A percentile compares a stretch with the other conserved stretches of the same genome.
Evolutionary conservation across 2,797 vertebrate species (phyloP).

Genomic region (Ptychobarbus kaznakovi): DNA sequence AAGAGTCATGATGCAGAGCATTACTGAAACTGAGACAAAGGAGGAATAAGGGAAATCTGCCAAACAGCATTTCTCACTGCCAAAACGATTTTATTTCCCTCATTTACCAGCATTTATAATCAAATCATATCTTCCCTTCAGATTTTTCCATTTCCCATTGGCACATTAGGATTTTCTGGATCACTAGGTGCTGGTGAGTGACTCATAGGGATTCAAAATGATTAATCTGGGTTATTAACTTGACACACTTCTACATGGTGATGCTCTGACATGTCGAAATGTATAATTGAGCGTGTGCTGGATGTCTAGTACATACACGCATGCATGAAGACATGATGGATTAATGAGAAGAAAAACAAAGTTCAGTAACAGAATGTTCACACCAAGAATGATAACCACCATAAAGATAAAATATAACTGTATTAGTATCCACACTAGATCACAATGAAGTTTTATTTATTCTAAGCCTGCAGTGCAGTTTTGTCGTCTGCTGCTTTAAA

Average conservation of each 20-base stretch:
- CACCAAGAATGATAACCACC: not conserved
- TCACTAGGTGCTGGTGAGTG: not conserved
- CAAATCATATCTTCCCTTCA: not conserved
- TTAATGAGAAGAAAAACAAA: not conserved
- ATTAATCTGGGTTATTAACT: constrained; percentile 6
- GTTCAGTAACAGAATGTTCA: not conserved
- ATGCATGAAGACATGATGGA: not conserved
- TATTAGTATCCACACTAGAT: not conserved
- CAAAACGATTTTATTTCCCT: not conserved
- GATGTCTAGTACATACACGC: not conserved
- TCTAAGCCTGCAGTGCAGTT: not conserved
- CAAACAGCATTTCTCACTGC: not conserved
- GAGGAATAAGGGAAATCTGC: not conserved
- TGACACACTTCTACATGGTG: too few relatives aligned
- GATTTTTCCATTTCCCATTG: not conserved
- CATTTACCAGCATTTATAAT: constrained; percentile 14
- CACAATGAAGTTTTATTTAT: not conserved
- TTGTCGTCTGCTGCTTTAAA: not conserved
- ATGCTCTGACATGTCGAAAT: not conserved
- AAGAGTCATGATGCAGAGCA: constrained; percentile 6
- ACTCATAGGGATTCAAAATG: constrained; percentile 4
- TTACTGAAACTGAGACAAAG: not conserved
- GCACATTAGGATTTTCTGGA: not conserved
- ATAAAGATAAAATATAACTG: not conserved
- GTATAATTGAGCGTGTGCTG: not conserved